Evolutionary conservation across 1,140 invertebrate species (phyloP).

Genomic region (Zaprionus gabonicus): DNA sequence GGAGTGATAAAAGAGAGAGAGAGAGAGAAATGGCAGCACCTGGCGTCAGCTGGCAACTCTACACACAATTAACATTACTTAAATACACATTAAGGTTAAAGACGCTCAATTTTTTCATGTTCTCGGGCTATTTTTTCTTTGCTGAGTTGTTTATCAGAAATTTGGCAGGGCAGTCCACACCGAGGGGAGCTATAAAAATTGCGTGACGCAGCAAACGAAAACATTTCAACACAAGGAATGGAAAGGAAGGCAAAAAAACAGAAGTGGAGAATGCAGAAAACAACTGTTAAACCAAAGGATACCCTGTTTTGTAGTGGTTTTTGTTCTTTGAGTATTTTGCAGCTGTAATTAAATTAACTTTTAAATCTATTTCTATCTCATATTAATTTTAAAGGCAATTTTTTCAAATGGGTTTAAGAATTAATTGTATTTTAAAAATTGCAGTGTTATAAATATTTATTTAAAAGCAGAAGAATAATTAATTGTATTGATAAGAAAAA

Average conservation of each 20-base stretch:
- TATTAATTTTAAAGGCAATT: no score
- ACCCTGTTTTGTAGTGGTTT: not conserved
- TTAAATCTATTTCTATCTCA: no score
- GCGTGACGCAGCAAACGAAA: slow-evolving; percentile 75
- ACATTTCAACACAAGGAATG: slow-evolving; percentile 58
- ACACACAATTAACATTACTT: slow-evolving; percentile 83
- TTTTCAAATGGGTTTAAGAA: no score
- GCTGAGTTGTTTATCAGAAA: slow-evolving; percentile 63
- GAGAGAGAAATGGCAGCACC: slow-evolving; percentile 38
- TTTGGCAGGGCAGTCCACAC: not conserved
- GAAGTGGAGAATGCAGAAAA: not conserved
- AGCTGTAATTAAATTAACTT: no score
- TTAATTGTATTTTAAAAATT: no score
- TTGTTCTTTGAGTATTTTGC: no score
- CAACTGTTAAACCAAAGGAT: not conserved
- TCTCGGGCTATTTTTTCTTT: slow-evolving; percentile 73
- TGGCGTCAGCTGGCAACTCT: slow-evolving; percentile 59
- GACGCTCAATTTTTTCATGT: slow-evolving; percentile 80
- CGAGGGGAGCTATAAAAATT: slow-evolving; percentile 60
- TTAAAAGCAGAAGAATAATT: no score
- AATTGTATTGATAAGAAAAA: no score
- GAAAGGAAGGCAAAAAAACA: slow-evolving; percentile 11
- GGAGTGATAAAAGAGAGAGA: not conserved
- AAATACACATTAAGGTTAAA: slow-evolving; percentile 83
- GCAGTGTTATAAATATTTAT: no score